Conservation (phyloP, 2,797 vertebrate species). For the Chromis chromis region DNA sequence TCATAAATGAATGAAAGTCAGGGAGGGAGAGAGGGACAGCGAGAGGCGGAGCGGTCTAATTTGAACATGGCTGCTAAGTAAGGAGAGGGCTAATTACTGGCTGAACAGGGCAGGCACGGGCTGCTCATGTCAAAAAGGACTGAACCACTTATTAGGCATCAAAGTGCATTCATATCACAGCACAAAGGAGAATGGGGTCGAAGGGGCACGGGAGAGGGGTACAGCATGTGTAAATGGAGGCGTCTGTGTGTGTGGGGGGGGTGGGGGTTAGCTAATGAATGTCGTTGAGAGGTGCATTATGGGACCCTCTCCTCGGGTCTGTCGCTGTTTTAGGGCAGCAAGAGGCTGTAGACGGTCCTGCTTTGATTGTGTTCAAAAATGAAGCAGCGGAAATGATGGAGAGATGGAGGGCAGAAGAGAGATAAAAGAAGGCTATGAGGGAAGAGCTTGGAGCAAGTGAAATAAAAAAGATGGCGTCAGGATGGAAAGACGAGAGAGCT, state of each 20-base stretch:
- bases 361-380: constrained; percentile 48
- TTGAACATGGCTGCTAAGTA: constrained; percentile 95
- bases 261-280: constrained; percentile 89
- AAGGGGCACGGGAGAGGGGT: constrained; percentile 69
- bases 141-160: constrained; percentile 98
- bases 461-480: constrained; percentile 13
- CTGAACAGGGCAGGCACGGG: constrained; percentile 97
- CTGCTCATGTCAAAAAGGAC: constrained; percentile 99
- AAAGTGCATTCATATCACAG: constrained; percentile 98
- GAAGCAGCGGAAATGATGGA: constrained; percentile 9
- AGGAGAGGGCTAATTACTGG: constrained; percentile 98
- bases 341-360: constrained; percentile 25
- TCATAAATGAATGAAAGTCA: constrained; percentile 79
- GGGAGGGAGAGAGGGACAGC: constrained; percentile 70
- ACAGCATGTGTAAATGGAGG: constrained; percentile 62
- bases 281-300: constrained; percentile 92
- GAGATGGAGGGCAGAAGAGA: constrained; percentile 24
- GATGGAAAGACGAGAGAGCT: neutral
- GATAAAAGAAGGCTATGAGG: constrained; percentile 18
- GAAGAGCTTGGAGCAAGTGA: constrained; percentile 1
- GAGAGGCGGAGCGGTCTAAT: constrained; percentile 85
- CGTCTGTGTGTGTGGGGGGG: constrained; percentile 78
- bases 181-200: constrained; percentile 89
- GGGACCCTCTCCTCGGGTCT: constrained; percentile 83
- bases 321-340: constrained; percentile 88